Conservation (phyloP, 1,140 invertebrate genomes). For the Caenorhabditis inopinata region DNA sequence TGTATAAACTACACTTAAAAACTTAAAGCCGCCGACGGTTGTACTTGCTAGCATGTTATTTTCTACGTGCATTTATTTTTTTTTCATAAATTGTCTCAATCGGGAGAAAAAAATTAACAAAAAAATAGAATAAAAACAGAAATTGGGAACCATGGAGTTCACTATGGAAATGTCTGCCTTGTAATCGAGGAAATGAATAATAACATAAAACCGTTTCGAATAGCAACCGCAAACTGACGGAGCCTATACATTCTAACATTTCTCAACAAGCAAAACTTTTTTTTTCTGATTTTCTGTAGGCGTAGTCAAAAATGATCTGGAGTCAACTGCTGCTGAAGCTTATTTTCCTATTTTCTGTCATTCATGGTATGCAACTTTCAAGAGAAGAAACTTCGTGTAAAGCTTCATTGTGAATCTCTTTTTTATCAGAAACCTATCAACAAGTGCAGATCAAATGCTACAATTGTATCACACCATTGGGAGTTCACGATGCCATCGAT, state of each 20-base stretch:
- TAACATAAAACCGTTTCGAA: neutral
- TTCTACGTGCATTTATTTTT: neutral
- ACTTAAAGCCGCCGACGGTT: neutral
- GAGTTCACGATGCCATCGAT: neutral
- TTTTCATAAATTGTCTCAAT: neutral
- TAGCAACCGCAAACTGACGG: neutral
- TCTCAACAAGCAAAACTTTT: neutral
- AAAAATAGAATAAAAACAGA: neutral
- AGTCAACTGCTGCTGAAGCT: neutral
- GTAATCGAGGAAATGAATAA: constrained; percentile 22
- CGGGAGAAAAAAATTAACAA: neutral
- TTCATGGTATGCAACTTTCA: neutral
- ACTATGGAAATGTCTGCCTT: neutral
- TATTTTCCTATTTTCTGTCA: neutral
- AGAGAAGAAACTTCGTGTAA: too few relatives aligned
- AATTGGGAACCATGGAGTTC: neutral
- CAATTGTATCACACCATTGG: neutral
- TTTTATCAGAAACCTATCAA: neutral
- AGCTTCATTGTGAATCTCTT: too few relatives aligned
- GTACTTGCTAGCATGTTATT: neutral
- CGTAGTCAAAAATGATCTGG: neutral
- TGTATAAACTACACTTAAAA: neutral
- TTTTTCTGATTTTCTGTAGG: neutral
- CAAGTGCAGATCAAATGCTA: constrained; percentile 8
- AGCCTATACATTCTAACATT: neutral